phyloP scores from a whole-genome alignment of 2,113 vertebrate genomes.

The Dasyprocta punctata region DNA sequence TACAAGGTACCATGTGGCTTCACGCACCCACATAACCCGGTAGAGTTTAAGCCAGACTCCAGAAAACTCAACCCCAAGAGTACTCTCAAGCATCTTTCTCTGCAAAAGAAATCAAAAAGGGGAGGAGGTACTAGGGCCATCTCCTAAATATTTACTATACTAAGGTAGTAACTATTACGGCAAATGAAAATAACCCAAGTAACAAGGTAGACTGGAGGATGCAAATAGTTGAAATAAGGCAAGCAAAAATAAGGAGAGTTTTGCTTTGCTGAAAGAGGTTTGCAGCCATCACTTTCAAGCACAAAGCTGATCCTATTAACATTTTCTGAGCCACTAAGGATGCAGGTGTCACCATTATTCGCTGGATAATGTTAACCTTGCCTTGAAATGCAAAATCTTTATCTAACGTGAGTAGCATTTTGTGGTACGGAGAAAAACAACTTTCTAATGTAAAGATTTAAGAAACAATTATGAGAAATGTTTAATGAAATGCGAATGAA shows the following conservation, averaged over 20 bases:
- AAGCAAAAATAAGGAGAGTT: background rate
- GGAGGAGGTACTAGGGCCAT: background rate
- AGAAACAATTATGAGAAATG: conserved; percentile 41
- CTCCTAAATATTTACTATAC: background rate
- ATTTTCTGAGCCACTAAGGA: conserved; percentile 31
- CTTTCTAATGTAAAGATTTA: conserved; percentile 34
- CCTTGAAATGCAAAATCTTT: conserved; percentile 60
- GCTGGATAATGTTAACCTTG: background rate
- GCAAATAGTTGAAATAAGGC: background rate
- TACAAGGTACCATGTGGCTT: background rate
- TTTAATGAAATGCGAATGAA: conserved; percentile 51
- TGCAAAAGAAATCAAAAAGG: background rate
- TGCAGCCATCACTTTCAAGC: background rate
- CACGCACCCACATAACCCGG: background rate
- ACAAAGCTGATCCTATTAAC: background rate
- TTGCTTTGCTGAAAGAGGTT: conserved; percentile 11
- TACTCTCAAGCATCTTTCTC: background rate
- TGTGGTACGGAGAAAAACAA: conserved; percentile 48
- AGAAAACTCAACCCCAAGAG: background rate
- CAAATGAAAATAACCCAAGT: conserved; percentile 13
- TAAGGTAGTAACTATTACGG: background rate
- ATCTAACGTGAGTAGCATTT: conserved; percentile 12
- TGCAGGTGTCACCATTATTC: conserved; percentile 70
- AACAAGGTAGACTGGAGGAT: background rate
- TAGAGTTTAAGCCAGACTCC: background rate